Evolutionary conservation across 2,797 vertebrate genomes (phyloP), one percentile per base, ranked within the genome.

Genomic region (Megalops cyprinoides): DNA sequence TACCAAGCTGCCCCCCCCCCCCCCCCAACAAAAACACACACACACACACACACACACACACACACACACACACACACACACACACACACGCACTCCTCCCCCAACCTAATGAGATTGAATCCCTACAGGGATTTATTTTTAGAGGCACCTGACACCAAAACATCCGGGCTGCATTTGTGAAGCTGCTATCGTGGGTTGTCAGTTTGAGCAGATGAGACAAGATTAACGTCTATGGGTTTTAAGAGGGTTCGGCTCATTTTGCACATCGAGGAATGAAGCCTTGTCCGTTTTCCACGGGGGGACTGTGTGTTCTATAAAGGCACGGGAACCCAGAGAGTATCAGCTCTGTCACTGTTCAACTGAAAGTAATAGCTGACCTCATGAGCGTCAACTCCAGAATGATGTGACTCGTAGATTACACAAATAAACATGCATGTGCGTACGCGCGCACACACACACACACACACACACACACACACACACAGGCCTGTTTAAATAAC

Each of bases 81-180:
- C 65, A 42, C 65, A 23, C 65, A 69, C 65, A 69, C 65, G 69
- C 65, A 39, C 37, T 8, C 65, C 6, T 56, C 73, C 28, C 25
- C 74, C 39, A 51, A 48, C 74, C 74, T 81, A 83, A 83, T 76
- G 83, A 77, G 48, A 80, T 49, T 78, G 80, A 79, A 76, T 86
- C 83, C 80, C 67, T 58, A 49, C 44, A 81, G 84, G 56, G 34
- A 56, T 83, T n/a, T 82, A 83, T 85, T 86, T 87, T 86, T 82
- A 83, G 78, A 81, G 82, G 48, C 60, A 81, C 81, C 81, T 82
- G 80, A 82, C 80, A 83, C 71, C 73, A 77, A 78, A 82, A 82
- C 65, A 84, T 84, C 81, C 25, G 37, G 53, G 76, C 55, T 53
- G 69, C 56, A 79, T 82, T 86, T 84, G 82, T 81, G 65, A 77